Base-by-base conservation (phyloP, 2,797 vertebrate genomes). In the Lophotriccus pileatus region DNA sequence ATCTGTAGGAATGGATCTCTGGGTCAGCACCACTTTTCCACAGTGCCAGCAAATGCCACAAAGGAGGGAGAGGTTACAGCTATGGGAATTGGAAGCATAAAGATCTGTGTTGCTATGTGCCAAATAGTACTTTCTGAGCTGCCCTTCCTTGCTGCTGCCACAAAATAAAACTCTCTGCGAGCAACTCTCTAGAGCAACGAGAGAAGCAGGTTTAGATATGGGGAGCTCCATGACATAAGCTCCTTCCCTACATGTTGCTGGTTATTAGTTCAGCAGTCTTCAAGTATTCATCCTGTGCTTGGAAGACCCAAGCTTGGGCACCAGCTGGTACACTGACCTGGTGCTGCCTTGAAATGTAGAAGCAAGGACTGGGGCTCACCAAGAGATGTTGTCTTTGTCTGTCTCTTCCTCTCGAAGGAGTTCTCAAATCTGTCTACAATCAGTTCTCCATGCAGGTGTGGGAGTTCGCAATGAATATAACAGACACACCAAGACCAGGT, bases 1-100 rank as follows among this genome's bases (percentile, higher is more conserved):
- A 95, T 95, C 91, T 88, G 46, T n/a, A 94, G 64, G 56, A 76
- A 37, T 0, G 21, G 46, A 95, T 95, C 87, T 94, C 80, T 91
- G 52, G 95, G 80, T 95, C 84, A 95, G 94, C 93, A 87, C 3
- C 27, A 62, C 77, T 90, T 91, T 83, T 84, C 39, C 1, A 0
- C 80, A 70, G 56, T 53, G 83, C 85, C 87, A 94, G 83, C 69
- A 93, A 88, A 64, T 36, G 85, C 85, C 3, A 19, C 1, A 1
- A 46, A 90, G 55, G 70, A 49, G 83, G 62, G 74, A 96, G 70
- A 93, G 27, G 55, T 76, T 76, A 63, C 2, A 9, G 44, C 63
- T 76, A 46, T 49, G 85, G 62, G 77, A 96, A 90, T 52, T 39
- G n/a, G 58, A 94, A 81, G 32, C 1, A 62, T 64, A 87, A 80